These are phyloP conservation scores for Rotaria magnacalcarata DNA, from an alignment of 2,888 invertebrate genomes.

Conservation along the genomic window DNA sequence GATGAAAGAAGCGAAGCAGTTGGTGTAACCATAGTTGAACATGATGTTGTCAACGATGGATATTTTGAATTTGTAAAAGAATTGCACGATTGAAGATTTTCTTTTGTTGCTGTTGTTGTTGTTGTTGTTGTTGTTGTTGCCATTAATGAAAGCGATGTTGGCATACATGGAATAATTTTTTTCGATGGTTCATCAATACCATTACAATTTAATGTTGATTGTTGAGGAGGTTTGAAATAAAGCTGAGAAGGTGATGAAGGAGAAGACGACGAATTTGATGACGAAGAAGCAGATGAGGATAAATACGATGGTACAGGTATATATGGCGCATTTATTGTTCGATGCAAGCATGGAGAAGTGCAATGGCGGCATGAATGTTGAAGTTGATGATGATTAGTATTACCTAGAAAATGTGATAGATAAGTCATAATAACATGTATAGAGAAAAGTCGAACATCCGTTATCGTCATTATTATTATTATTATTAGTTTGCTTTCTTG, in stretches of 20 bases:
- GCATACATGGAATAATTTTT: neutral
- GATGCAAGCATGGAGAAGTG: neutral
- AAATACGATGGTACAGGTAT: neutral
- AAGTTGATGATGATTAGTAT: neutral
- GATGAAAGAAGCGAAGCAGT: slow-evolving; percentile 15
- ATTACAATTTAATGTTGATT: neutral
- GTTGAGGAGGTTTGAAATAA: neutral
- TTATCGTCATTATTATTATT: no score
- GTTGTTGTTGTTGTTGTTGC: neutral
- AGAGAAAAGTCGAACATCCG: no score
- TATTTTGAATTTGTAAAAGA: neutral
- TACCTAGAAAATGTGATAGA: neutral
- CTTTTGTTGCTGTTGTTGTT: neutral
- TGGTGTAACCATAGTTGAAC: neutral
- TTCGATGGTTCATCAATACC: neutral
- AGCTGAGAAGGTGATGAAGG: slow-evolving; percentile 17
- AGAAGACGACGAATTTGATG: neutral
- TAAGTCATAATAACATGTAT: no score
- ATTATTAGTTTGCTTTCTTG: no score
- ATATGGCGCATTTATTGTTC: neutral
- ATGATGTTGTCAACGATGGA: neutral
- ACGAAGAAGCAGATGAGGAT: no score
- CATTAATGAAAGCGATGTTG: neutral
- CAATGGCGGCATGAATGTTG: slow-evolving; percentile 13
- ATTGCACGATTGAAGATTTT: neutral